A percentile compares a stretch with the other conserved stretches of the same genome.
Evolutionary conservation across 2,797 vertebrate species (phyloP).

Genomic region (Oryzias sinensis): DNA sequence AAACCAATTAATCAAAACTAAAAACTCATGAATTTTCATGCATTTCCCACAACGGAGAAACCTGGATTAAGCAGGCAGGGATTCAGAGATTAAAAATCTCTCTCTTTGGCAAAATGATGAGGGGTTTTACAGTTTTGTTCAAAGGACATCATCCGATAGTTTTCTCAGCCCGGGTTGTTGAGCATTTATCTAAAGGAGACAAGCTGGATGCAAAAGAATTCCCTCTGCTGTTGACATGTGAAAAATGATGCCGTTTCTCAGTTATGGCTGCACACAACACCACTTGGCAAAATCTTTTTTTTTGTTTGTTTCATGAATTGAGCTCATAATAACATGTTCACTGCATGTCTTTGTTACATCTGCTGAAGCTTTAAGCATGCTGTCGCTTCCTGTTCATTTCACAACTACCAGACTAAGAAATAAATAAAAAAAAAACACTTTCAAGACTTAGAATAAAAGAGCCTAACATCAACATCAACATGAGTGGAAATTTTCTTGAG

Average conservation of each 20-base stretch:
- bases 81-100: too few species aligned
- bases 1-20: too few species aligned
- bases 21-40: too few species aligned
- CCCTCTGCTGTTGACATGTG: conserved; percentile 8
- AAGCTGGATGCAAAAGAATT: neutral
- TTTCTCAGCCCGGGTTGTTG: too few species aligned
- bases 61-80: too few species aligned
- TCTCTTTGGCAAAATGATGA: too few species aligned
- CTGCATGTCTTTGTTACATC: conserved; percentile 15
- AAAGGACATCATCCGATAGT: too few species aligned
- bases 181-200: too few species aligned
- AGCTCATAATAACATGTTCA: conserved; percentile 8
- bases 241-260: conserved; percentile 28
- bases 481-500: conserved; percentile 13
- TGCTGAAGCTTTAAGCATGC: neutral
- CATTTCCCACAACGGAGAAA: too few species aligned
- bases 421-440: conserved; percentile 9
- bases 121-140: too few species aligned
- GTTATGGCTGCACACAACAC: conserved; percentile 25
- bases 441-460: conserved; percentile 28
- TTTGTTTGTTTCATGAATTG: conserved; percentile 3
- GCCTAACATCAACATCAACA: conserved; percentile 12
- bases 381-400: conserved; percentile 12
- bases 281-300: neutral
- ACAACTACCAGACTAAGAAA: conserved; percentile 20